These are phyloP conservation scores for Glaucidium brasilianum DNA, from an alignment of 2,113 vertebrate species.

Conservation along the genomic window DNA sequence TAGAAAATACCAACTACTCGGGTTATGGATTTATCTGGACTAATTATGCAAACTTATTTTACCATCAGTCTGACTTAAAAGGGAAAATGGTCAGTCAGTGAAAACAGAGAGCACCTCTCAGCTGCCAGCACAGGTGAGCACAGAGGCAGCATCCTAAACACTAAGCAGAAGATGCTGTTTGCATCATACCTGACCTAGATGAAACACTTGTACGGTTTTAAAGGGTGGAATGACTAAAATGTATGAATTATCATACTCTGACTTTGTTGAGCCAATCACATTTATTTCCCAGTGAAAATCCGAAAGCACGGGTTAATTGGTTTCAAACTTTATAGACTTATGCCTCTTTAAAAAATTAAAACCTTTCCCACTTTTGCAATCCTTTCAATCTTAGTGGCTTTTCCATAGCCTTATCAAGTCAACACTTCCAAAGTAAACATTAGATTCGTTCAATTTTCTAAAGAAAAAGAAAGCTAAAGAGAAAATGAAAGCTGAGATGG, in stretches of 20 bases:
- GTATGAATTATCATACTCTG: background rate
- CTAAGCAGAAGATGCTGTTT: background rate
- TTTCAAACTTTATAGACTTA: background rate
- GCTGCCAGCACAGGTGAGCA: background rate
- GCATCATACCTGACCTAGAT: background rate
- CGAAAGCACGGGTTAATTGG: background rate
- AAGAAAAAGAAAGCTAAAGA: background rate
- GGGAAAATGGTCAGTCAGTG: background rate
- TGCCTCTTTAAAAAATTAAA: background rate
- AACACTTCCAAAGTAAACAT: background rate
- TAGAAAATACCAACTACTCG: background rate
- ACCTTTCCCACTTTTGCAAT: background rate
- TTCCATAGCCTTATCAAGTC: background rate
- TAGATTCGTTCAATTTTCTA: background rate
- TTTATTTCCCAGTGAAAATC: background rate
- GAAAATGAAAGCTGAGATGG: background rate
- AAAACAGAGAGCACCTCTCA: background rate
- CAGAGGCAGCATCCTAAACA: background rate
- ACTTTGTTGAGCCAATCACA: background rate
- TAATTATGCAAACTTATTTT: background rate
- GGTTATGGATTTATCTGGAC: background rate
- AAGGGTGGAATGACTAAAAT: background rate
- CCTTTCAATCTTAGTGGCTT: background rate
- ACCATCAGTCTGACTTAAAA: background rate
- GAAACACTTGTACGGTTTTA: background rate